Base-by-base conservation (phyloP, 1,140 invertebrate species). In the Tetragnatha versicolor region DNA sequence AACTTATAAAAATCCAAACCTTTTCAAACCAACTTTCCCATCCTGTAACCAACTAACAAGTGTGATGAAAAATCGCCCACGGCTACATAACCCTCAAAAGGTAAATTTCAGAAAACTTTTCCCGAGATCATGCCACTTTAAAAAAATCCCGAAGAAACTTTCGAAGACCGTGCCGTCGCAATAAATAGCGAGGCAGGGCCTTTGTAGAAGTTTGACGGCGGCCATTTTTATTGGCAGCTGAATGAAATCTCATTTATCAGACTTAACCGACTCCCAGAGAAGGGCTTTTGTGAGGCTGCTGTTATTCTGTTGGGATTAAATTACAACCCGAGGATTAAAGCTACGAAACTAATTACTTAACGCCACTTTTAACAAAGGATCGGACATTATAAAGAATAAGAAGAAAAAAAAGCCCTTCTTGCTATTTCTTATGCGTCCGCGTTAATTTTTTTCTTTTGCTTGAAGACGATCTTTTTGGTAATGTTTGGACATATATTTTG, bases 331-430 rank as follows among this genome's bases (percentile, higher is more conserved):
- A 14, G 42, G 63, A 47, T 66, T 66, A 47, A 39, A 47, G 63
- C 49, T 47, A 66, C 63, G 39, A 66, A 66, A 47, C 63, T 66
- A 66, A 66, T 66, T 66, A 66, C 39, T 66, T 66, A 47, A 66
- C 39, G 17, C 42, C 20, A 66, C 12, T 66, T 47, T 47, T 42
- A 47, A 49, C 63, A 66, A 66, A 66, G 20, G 22, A 1, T 12
- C 27, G 1, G 42, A 66, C 42, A 66, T 27, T 20, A 47, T 47
- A 66, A 35, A 58, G 35, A 27, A 31, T 42, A 22, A 47, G 25
- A 33, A 1, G 29, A 42, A 20, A 20, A 42, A 27, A 60, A 42
- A 25, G 4, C 20, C n/a, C 17, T 61, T 33, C 29, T 33, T 39
- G 37, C 33, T 39, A 1, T 14, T 58, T 10, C 7, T 20, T 63